Evolutionary conservation across 2,888 invertebrate genomes (phyloP).

Genomic region (Meiosimyza platycephala): DNA sequence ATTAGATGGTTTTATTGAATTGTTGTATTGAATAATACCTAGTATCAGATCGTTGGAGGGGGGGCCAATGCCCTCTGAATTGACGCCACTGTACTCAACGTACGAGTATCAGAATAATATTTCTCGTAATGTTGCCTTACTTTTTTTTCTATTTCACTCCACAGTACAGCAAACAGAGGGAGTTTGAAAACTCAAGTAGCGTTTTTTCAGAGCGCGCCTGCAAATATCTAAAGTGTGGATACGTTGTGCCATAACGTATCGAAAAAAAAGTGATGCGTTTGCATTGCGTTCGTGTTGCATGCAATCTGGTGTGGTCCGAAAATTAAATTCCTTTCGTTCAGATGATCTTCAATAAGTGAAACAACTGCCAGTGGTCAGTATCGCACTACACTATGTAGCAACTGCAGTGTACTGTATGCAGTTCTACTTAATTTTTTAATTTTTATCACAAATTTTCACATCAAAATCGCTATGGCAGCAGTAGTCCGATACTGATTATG

Average conservation of each 20-base stretch:
- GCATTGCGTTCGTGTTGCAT: conserved; percentile 45
- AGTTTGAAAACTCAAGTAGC: conserved; percentile 26
- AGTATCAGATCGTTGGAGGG: too few species aligned
- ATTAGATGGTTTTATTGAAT: too few species aligned
- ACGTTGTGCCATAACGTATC: conserved; percentile 8
- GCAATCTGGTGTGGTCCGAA: conserved; percentile 39
- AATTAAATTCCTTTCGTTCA: conserved; percentile 13
- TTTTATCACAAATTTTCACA: conserved; percentile 34
- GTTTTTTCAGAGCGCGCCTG: neutral
- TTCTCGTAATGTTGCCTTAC: too few species aligned
- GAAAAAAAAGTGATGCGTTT: too few species aligned
- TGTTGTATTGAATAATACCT: too few species aligned
- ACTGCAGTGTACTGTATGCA: too few species aligned
- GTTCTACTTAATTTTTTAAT: conserved; percentile 24
- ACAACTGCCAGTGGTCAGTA: neutral
- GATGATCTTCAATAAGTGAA: conserved; percentile 9
- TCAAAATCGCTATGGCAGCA: conserved; percentile 16
- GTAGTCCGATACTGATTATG: too few species aligned
- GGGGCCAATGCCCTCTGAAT: too few species aligned
- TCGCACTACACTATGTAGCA: too few species aligned
- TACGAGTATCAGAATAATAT: too few species aligned
- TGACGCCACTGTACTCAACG: too few species aligned
- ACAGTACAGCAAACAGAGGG: neutral
- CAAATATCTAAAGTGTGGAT: conserved; percentile 13
- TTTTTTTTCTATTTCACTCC: too few species aligned